A percentile compares a stretch with the other conserved stretches of the same genome.
phyloP scores from a whole-genome alignment of 1,140 invertebrate genomes.

The Ostrea denselamellosa region DNA sequence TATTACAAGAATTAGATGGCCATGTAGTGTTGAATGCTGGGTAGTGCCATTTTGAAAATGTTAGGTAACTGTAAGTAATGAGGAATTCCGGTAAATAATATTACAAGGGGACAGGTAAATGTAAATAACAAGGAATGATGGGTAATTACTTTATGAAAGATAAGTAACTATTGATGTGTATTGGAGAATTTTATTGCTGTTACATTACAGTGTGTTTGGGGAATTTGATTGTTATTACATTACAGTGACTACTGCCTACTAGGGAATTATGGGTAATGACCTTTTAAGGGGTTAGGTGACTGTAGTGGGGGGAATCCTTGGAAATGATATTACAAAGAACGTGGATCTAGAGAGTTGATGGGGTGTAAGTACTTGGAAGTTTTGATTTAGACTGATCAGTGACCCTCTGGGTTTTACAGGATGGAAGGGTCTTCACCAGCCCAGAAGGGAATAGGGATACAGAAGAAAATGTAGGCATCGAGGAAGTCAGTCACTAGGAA shows the following conservation, averaged over 20 bases:
- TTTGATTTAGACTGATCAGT: background rate
- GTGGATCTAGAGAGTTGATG: background rate
- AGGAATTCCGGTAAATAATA: background rate
- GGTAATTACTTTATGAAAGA: background rate
- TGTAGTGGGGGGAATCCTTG: background rate
- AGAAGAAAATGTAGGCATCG: background rate
- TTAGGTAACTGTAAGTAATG: background rate
- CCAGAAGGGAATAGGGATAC: background rate
- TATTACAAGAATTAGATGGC: background rate
- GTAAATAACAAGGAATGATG: too few relatives aligned
- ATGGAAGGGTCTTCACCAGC: background rate
- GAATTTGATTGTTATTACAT: too few relatives aligned
- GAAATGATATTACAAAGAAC: too few relatives aligned
- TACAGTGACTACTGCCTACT: background rate
- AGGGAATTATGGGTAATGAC: too few relatives aligned
- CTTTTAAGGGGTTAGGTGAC: too few relatives aligned
- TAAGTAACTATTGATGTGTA: too few relatives aligned
- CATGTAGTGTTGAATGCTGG: background rate
- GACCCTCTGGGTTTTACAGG: background rate
- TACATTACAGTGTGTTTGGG: too few relatives aligned
- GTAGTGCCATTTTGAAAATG: background rate
- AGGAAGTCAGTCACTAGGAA: too few relatives aligned
- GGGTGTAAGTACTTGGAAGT: background rate
- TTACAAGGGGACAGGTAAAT: background rate
- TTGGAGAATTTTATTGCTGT: background rate